Evolutionary conservation across 1,140 invertebrate species (phyloP).

Genomic region (Pteromalus puparum): DNA sequence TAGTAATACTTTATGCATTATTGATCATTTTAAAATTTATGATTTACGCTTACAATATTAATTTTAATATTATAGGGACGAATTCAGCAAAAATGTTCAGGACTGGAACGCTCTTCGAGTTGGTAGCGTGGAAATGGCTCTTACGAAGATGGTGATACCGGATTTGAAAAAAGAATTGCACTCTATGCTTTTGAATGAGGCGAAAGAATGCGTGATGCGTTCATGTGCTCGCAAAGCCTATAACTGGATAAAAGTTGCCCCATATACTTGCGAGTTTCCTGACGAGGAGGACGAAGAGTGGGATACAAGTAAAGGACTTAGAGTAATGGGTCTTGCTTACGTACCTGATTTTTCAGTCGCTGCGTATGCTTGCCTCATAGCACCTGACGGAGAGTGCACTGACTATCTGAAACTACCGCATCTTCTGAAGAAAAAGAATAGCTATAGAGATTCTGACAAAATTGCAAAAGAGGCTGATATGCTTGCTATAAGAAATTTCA

Average conservation of each 20-base stretch:
- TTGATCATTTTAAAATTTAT: background rate
- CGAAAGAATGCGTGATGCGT: conserved; percentile 92
- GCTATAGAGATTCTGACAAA: conserved; percentile 84
- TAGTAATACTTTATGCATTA: background rate
- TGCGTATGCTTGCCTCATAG: conserved; percentile 91
- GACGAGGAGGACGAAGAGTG: conserved; percentile 91
- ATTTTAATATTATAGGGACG: conserved; percentile 91
- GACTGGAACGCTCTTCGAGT: conserved; percentile 96
- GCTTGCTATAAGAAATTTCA: conserved; percentile 88
- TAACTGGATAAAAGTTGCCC: conserved; percentile 93
- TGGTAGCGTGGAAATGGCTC: conserved; percentile 91
- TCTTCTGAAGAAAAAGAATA: conserved; percentile 88
- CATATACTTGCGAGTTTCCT: conserved; percentile 86
- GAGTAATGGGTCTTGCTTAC: conserved; percentile 92
- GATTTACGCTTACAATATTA: conserved; percentile 68
- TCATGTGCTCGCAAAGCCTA: conserved; percentile 90
- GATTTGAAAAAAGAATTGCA: conserved; percentile 92
- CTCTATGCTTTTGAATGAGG: conserved; percentile 87
- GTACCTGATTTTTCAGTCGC: conserved; percentile 90
- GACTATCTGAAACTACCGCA: conserved; percentile 93
- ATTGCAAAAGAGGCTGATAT: conserved; percentile 88
- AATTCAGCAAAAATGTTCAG: conserved; percentile 96
- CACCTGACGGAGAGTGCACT: conserved; percentile 92
- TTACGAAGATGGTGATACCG: conserved; percentile 92
- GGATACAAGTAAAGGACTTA: conserved; percentile 89